These are phyloP conservation scores for Lanistes nyassanus DNA, from an alignment of 1,140 invertebrate species.

Conservation along the genomic window DNA sequence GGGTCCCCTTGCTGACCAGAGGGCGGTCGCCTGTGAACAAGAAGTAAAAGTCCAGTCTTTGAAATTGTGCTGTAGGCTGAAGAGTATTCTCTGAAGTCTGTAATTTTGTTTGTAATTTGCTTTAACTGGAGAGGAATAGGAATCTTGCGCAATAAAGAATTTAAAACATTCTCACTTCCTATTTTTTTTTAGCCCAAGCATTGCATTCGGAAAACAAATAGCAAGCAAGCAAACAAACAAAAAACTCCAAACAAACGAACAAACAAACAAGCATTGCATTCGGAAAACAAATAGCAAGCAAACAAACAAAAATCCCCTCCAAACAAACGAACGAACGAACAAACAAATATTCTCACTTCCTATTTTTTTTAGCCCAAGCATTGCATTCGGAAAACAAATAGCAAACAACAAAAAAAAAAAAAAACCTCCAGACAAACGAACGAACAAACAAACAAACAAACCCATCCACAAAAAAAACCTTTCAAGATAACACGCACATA, in stretches of 20 bases:
- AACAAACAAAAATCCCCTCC: no score
- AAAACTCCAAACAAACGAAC: no score
- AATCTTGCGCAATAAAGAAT: not conserved
- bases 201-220: no score
- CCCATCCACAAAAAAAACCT: not conserved
- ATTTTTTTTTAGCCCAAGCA: no score
- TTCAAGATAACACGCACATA: not conserved
- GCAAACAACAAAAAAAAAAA: no score
- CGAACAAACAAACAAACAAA: no score
- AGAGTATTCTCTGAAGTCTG: not conserved
- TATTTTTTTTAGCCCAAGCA: no score
- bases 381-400: no score
- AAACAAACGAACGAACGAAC: no score
- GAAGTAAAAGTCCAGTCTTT: not conserved
- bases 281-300: not conserved
- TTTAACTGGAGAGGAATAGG: not conserved
- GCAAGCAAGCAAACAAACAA: not conserved
- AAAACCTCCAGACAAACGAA: no score
- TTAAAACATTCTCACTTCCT: not conserved
- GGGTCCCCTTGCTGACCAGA: conserved; percentile 81
- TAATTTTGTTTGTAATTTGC: not conserved
- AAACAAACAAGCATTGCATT: no score
- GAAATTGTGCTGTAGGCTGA: not conserved
- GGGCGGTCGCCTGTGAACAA: conserved; percentile 76
- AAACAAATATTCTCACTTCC: no score